Conservation (phyloP, 2,113 vertebrate species). For the Dromas ardeola region DNA sequence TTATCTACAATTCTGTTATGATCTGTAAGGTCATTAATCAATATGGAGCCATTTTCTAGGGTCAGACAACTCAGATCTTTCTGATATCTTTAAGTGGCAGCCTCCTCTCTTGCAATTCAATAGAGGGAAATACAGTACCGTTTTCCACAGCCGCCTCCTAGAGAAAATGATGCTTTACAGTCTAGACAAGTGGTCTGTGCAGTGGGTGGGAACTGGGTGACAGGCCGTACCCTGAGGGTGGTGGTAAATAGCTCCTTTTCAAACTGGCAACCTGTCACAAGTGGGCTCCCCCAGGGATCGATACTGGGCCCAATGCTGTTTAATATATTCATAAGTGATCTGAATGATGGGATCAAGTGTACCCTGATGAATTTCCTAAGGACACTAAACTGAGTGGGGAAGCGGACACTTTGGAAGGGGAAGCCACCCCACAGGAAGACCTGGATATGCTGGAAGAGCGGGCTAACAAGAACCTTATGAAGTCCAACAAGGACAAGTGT, state of each 20-base stretch:
- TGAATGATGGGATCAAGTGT: background rate
- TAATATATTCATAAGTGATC: background rate
- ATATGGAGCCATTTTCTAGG: constrained; percentile 2
- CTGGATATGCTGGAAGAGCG: background rate
- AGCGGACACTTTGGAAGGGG: background rate
- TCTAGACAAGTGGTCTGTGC: background rate
- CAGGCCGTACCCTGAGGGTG: background rate
- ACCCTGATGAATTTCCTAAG: background rate
- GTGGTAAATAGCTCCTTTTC: background rate
- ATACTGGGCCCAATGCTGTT: background rate
- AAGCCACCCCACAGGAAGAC: background rate
- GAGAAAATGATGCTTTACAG: background rate
- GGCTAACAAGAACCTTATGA: background rate
- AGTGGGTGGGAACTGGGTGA: background rate
- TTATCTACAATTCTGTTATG: background rate
- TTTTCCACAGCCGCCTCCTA: background rate
- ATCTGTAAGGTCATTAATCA: constrained; percentile 35
- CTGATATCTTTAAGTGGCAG: background rate
- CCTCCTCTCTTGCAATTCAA: background rate
- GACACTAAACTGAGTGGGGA: background rate
- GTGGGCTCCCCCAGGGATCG: background rate
- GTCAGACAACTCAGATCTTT: constrained; percentile 6
- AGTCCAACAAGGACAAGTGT: background rate
- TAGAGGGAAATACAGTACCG: background rate
- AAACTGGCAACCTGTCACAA: background rate